A percentile compares a stretch with the other conserved stretches of the same genome.
phyloP scores from a whole-genome alignment of 2,797 vertebrate species.

The Gorsachius magnificus region DNA sequence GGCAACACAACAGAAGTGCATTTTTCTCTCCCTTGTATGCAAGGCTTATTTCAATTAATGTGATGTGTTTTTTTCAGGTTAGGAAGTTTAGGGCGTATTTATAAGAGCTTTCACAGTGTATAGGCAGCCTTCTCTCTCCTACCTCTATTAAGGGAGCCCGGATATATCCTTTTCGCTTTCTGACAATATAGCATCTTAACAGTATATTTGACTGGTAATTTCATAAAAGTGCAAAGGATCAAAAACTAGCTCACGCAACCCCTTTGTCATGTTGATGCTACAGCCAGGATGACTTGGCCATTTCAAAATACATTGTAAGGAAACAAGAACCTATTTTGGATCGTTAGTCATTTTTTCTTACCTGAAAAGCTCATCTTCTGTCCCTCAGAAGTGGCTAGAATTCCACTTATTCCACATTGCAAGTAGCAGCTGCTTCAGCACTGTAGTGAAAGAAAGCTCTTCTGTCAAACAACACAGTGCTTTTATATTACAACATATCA shows the following conservation, averaged over 20 bases:
- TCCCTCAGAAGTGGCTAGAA: neutral
- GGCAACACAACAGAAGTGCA: neutral
- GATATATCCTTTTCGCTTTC: neutral
- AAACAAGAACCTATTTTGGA: neutral
- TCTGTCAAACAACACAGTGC: neutral
- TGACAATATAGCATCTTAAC: neutral
- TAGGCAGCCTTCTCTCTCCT: neutral
- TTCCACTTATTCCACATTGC: neutral
- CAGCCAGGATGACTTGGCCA: neutral
- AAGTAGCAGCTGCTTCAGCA: neutral
- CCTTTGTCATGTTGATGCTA: neutral
- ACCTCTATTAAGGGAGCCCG: neutral
- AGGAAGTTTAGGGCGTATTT: neutral
- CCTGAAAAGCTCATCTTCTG: neutral
- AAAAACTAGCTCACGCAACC: neutral
- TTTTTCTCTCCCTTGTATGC: neutral
- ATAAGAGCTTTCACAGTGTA: neutral
- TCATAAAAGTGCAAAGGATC: neutral
- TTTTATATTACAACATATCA: neutral
- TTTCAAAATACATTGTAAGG: neutral
- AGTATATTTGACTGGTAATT: neutral
- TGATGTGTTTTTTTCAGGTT: neutral
- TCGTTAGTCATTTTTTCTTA: neutral
- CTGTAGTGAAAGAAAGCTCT: neutral
- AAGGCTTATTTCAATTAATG: neutral